Conservation (phyloP, 2,888 invertebrate species). For the Nomada lathburiana region DNA sequence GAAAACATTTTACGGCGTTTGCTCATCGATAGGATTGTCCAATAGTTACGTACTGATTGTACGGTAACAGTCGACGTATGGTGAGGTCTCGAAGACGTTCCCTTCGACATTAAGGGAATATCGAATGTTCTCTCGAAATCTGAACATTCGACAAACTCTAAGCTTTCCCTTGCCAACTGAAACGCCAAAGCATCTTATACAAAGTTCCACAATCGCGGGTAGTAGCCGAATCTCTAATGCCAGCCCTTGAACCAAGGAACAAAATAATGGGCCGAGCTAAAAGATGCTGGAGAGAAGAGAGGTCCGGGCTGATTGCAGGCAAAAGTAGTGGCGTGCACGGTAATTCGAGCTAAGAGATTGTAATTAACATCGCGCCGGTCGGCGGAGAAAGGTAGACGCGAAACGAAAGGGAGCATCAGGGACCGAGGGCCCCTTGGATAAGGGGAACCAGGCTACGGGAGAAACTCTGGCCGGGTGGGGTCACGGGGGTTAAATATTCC, state of each 20-base stretch:
- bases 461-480: constrained; percentile 32
- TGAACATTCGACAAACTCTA: too few relatives aligned
- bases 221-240: too few relatives aligned
- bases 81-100: too few relatives aligned
- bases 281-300: not conserved
- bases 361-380: constrained; percentile 53
- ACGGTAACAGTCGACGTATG: too few relatives aligned
- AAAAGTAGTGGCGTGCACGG: constrained; percentile 56
- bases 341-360: constrained; percentile 61
- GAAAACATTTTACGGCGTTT: constrained; percentile 1
- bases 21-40: constrained; percentile 1
- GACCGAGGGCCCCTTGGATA: not conserved
- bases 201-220: not conserved
- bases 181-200: not conserved
- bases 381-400: constrained; percentile 45
- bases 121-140: too few relatives aligned
- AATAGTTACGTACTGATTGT: too few relatives aligned
- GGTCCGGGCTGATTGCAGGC: constrained; percentile 6
- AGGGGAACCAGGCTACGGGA: constrained; percentile 30
- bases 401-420: constrained; percentile 34
- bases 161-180: too few relatives aligned
- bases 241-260: not conserved
- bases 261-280: too few relatives aligned
- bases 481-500: constrained; percentile 67
- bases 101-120: too few relatives aligned